phyloP scores from a whole-genome alignment of 1,140 invertebrate genomes.

The Anagrus nilaparvatae region DNA sequence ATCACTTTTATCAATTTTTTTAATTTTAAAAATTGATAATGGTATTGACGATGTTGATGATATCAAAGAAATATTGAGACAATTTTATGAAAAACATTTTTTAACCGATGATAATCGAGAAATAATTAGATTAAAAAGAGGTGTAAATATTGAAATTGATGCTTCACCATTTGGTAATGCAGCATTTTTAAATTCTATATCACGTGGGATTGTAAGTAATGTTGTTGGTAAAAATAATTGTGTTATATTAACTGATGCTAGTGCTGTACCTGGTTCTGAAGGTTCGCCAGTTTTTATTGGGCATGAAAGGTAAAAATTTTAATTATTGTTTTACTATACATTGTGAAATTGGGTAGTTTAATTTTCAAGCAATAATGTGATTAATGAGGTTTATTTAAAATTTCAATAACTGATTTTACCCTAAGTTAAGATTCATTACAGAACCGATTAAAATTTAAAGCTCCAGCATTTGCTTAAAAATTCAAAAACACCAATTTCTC shows the following conservation, averaged over 20 bases:
- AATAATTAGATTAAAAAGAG: conserved; percentile 19
- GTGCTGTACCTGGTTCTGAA: conserved; percentile 47
- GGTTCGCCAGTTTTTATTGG: conserved; percentile 46
- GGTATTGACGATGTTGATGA: not conserved
- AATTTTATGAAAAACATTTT: not conserved
- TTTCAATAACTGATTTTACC: too few relatives aligned
- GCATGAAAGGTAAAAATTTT: conserved; percentile 20
- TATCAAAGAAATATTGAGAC: conserved; percentile 8
- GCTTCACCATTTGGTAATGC: conserved; percentile 47
- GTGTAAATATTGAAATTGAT: conserved; percentile 34
- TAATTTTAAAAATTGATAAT: conserved; percentile 37
- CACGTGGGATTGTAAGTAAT: conserved; percentile 47
- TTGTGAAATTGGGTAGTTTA: too few relatives aligned
- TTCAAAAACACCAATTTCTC: too few relatives aligned
- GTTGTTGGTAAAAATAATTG: conserved; percentile 42
- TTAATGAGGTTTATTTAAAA: too few relatives aligned
- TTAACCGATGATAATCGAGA: conserved; percentile 2
- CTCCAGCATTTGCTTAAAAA: too few relatives aligned
- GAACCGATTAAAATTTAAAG: too few relatives aligned
- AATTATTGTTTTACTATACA: too few relatives aligned
- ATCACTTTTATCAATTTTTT: conserved; percentile 39
- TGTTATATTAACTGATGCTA: conserved; percentile 48
- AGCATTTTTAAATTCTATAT: conserved; percentile 46
- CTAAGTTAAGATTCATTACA: too few relatives aligned
- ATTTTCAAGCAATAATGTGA: too few relatives aligned